Conservation (phyloP, 2,113 vertebrate genomes). For the Crotalus horridus region DNA sequence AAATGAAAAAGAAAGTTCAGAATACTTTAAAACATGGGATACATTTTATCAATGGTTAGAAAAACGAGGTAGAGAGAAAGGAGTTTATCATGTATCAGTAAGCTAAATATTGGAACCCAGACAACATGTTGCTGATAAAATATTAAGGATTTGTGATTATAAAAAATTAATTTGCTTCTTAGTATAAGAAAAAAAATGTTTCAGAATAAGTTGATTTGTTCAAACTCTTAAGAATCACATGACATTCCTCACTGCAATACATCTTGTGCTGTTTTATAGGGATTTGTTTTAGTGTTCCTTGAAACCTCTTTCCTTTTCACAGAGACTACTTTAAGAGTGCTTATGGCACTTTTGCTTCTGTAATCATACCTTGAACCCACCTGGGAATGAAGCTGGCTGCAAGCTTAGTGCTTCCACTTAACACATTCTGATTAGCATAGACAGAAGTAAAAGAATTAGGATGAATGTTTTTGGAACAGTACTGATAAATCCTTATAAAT, state of each 20-base stretch:
- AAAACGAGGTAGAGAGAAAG: too few species aligned
- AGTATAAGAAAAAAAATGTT: neutral
- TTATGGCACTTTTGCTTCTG: conserved; percentile 77
- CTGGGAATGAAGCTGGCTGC: conserved; percentile 75
- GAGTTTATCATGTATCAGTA: too few species aligned
- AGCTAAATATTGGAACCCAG: too few species aligned
- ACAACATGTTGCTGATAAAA: too few species aligned
- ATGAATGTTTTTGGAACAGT: conserved; percentile 81
- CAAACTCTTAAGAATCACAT: neutral
- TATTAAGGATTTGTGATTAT: too few species aligned
- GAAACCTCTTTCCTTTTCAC: conserved; percentile 61
- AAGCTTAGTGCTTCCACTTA: conserved; percentile 76
- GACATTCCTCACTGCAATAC: conserved; percentile 22
- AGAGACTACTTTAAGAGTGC: conserved; percentile 65
- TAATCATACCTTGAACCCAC: conserved; percentile 79
- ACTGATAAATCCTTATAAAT: conserved; percentile 84
- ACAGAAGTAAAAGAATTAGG: conserved; percentile 79
- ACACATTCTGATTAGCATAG: conserved; percentile 79
- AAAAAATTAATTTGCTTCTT: neutral
- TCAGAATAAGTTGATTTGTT: conserved; percentile 25
- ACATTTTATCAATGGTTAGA: too few species aligned
- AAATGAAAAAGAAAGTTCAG: too few species aligned
- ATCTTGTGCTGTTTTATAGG: conserved; percentile 8
- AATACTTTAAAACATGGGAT: too few species aligned
- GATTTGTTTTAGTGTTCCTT: conserved; percentile 18